phyloP scores from a whole-genome alignment of 2,113 vertebrate genomes.

The Trematomus loennbergii region DNA sequence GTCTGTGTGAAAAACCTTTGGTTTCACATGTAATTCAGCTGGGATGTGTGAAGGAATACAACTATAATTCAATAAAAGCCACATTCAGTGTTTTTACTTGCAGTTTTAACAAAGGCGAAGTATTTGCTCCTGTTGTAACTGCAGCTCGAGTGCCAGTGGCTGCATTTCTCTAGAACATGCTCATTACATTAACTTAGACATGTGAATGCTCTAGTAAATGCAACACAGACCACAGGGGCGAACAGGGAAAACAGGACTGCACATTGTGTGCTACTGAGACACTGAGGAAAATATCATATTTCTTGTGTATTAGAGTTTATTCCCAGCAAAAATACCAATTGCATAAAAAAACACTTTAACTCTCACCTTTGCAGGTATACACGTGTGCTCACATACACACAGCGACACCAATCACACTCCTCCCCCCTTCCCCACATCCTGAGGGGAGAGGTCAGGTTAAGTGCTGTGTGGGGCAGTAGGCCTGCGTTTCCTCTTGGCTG shows the following conservation, averaged over 20 bases:
- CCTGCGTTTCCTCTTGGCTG: constrained; percentile 70
- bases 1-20: background rate
- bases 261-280: constrained; percentile 43
- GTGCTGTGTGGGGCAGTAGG: constrained; percentile 54
- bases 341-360: constrained; percentile 43
- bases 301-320: constrained; percentile 49
- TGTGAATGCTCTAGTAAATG: constrained; percentile 71
- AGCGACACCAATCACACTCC: constrained; percentile 34
- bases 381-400: constrained; percentile 2
- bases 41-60: background rate
- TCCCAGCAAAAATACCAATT: constrained; percentile 47
- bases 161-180: constrained; percentile 57
- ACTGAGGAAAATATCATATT: constrained; percentile 43
- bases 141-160: constrained; percentile 30
- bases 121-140: constrained; percentile 28
- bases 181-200: constrained; percentile 68
- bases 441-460: constrained; percentile 70
- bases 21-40: background rate
- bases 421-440: constrained; percentile 64
- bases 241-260: constrained; percentile 44
- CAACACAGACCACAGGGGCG: constrained; percentile 61
- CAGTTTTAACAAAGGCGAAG: constrained; percentile 19
- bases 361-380: background rate
- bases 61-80: background rate
- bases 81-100: constrained; percentile 12